Conservation (phyloP, 1,140 invertebrate genomes). For the Theocolax elegans region DNA sequence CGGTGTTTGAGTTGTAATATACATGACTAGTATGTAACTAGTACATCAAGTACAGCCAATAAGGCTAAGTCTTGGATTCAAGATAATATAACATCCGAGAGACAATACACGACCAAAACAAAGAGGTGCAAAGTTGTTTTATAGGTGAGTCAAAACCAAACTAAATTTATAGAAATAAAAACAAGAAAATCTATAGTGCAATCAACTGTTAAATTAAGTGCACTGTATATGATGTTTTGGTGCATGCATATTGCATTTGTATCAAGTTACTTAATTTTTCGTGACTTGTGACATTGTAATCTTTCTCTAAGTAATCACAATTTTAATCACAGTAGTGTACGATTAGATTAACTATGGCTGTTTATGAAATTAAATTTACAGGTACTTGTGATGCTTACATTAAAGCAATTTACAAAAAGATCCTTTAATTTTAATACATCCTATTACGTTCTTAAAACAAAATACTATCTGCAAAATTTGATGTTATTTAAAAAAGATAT, state of each 20-base stretch:
- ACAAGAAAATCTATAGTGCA: conserved; percentile 16
- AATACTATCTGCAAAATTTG: neutral
- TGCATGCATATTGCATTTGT: conserved; percentile 15
- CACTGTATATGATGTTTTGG: conserved; percentile 2
- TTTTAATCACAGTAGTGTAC: conserved; percentile 46
- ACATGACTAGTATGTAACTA: conserved; percentile 19
- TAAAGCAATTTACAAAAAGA: conserved; percentile 17
- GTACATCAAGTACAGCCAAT: conserved; percentile 38
- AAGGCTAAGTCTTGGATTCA: conserved; percentile 36
- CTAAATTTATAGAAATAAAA: conserved; percentile 27
- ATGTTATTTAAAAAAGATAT: conserved; percentile 13
- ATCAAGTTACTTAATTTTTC: neutral
- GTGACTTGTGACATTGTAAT: neutral
- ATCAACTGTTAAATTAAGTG: conserved; percentile 12
- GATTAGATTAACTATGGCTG: conserved; percentile 33
- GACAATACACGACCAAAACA: conserved; percentile 63
- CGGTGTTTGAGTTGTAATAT: conserved; percentile 17
- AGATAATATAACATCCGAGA: conserved; percentile 50
- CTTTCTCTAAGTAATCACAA: conserved; percentile 32
- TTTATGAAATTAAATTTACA: conserved; percentile 28
- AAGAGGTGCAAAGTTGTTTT: conserved; percentile 51
- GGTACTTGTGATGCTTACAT: conserved; percentile 11
- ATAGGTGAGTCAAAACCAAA: conserved; percentile 56
- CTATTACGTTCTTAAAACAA: neutral
- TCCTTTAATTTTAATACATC: conserved; percentile 14